Percentiles rank a stretch among this genome's conserved stretches.
Conservation (phyloP, 2,113 vertebrate genomes). For the Petroica traversi region DNA sequence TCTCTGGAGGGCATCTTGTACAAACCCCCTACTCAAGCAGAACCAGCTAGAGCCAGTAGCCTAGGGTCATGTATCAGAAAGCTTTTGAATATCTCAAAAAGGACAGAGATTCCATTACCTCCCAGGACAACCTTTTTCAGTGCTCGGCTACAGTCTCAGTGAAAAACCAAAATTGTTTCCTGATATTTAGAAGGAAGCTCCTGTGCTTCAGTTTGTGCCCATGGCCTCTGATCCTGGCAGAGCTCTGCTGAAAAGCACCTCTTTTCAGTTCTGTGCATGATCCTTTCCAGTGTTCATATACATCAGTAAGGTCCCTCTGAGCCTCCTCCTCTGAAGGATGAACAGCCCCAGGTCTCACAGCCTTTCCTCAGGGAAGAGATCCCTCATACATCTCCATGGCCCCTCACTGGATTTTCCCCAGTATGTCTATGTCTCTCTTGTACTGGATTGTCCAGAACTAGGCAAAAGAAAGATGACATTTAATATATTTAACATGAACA, state of each 20-base stretch:
- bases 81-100: background rate
- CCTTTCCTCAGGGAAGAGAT: background rate
- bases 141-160: rapidly evolving
- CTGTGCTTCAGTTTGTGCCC: background rate
- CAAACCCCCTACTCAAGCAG: background rate
- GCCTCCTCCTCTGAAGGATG: background rate
- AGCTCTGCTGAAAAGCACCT: background rate
- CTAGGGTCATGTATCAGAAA: background rate
- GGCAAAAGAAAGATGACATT: background rate
- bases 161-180: background rate
- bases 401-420: background rate
- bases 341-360: background rate
- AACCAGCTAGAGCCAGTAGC: background rate
- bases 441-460: background rate
- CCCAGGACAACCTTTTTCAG: background rate
- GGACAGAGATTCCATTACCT: background rate
- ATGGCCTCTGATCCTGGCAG: background rate
- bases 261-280: background rate
- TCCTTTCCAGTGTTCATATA: background rate
- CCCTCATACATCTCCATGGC: rapidly evolving
- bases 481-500: background rate
- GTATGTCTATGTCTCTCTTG: background rate
- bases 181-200: background rate
- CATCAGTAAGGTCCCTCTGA: background rate
- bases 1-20: background rate